Evolutionary conservation across 2,797 vertebrate species (phyloP).

Genomic region (Liparis tanakae): DNA sequence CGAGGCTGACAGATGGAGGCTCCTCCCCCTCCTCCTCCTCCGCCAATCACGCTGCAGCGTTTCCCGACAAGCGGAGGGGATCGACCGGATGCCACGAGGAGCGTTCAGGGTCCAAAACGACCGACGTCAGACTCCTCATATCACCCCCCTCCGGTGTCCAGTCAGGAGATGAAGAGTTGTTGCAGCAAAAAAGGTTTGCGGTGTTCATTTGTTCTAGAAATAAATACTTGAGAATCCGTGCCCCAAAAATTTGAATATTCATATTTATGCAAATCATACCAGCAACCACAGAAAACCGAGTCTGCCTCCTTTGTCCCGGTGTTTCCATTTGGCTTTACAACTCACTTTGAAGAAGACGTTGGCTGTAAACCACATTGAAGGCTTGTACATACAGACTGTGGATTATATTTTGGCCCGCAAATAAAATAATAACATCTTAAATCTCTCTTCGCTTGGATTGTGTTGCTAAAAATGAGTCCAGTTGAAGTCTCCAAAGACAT

Average conservation of each 20-base stretch:
- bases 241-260: too few relatives aligned
- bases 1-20: constrained; percentile 38
- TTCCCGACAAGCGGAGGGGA: not conserved
- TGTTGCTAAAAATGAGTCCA: not conserved
- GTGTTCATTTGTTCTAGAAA: too few relatives aligned
- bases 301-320: not conserved
- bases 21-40: constrained; percentile 63
- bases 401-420: not conserved
- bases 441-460: not conserved
- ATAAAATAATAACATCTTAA: not conserved
- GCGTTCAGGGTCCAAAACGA: constrained; percentile 1
- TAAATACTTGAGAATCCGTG: too few relatives aligned
- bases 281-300: not conserved
- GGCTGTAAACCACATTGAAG: not conserved
- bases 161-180: too few relatives aligned
- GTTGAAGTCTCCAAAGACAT: not conserved
- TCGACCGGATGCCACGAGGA: constrained; percentile 11
- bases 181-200: too few relatives aligned
- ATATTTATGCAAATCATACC: not conserved
- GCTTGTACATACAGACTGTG: not conserved
- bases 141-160: too few relatives aligned
- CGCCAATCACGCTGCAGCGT: constrained; percentile 40
- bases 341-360: not conserved
- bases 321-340: not conserved
- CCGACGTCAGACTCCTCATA: not conserved